Evolutionary conservation across 1,140 invertebrate genomes (phyloP).

Genomic region (Pygmarrhopalites habei): DNA sequence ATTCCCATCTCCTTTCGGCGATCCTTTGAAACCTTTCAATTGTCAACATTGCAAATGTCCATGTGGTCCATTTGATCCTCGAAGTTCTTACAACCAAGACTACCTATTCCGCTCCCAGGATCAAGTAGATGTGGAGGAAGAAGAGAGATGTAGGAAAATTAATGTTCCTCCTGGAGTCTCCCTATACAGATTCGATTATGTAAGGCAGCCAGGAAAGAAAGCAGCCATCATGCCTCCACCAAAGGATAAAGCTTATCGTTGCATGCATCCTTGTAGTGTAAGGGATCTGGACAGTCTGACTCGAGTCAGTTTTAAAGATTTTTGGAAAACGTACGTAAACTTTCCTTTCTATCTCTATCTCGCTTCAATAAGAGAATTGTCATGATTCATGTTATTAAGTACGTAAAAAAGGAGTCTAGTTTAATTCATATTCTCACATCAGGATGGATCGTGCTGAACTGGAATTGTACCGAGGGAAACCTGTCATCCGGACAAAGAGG

Average conservation of each 20-base stretch:
- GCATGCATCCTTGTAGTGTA: slow-evolving; percentile 23
- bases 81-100: slow-evolving; percentile 29
- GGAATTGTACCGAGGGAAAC: slow-evolving; percentile 24
- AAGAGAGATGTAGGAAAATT: slow-evolving; percentile 6
- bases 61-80: slow-evolving; percentile 30
- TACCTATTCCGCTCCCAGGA: slow-evolving; percentile 20
- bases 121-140: slow-evolving; percentile 8
- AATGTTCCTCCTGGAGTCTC: slow-evolving; percentile 12
- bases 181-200: slow-evolving; percentile 21
- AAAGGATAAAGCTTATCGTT: slow-evolving; percentile 22
- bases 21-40: slow-evolving; percentile 27
- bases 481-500: not conserved
- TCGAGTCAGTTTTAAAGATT: slow-evolving; percentile 17
- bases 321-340: slow-evolving; percentile 24
- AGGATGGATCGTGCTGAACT: not conserved
- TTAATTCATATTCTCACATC: not conserved
- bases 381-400: not conserved
- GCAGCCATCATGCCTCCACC: slow-evolving; percentile 27
- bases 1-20: slow-evolving; percentile 29
- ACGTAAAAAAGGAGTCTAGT: not conserved
- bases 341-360: not conserved
- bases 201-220: slow-evolving; percentile 21
- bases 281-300: slow-evolving; percentile 19
- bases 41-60: slow-evolving; percentile 22
- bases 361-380: not conserved